Percentiles rank a stretch among this genome's conserved stretches.
phyloP scores from a whole-genome alignment of 2,888 invertebrate genomes.

The Drosophila merina region DNA sequence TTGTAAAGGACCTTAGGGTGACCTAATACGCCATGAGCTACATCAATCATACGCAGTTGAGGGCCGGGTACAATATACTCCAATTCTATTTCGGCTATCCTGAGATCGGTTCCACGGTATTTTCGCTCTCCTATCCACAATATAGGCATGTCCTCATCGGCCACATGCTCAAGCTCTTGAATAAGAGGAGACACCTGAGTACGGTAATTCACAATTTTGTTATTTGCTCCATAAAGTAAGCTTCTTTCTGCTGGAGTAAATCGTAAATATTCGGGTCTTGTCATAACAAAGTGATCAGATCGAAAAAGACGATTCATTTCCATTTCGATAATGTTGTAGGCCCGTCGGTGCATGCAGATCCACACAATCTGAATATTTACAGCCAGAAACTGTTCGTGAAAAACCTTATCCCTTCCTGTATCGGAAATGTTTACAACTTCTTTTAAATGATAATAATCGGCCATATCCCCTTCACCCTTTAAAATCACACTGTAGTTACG shows the following conservation, averaged over 20 bases:
- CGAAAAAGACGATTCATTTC: slow-evolving; percentile 83
- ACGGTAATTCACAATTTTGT: slow-evolving; percentile 79
- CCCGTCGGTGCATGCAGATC: slow-evolving; percentile 81
- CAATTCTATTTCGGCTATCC: slow-evolving; percentile 79
- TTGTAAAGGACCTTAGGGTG: slow-evolving; percentile 81
- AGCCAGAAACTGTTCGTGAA: slow-evolving; percentile 81
- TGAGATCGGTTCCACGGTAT: slow-evolving; percentile 81
- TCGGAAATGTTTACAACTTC: slow-evolving; percentile 75
- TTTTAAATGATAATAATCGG: slow-evolving; percentile 76
- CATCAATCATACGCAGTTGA: slow-evolving; percentile 78
- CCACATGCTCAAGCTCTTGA: slow-evolving; percentile 75
- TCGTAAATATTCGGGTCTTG: slow-evolving; percentile 56
- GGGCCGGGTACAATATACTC: slow-evolving; percentile 81
- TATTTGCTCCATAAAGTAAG: slow-evolving; percentile 78
- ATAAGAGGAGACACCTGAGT: slow-evolving; percentile 81
- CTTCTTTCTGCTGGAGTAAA: slow-evolving; percentile 73
- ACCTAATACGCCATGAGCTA: slow-evolving; percentile 81
- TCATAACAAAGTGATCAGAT: slow-evolving; percentile 80
- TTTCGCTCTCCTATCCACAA: slow-evolving; percentile 82
- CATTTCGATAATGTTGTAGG: slow-evolving; percentile 78
- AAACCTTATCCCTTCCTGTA: slow-evolving; percentile 68
- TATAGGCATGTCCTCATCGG: slow-evolving; percentile 74
- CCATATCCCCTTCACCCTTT: slow-evolving; percentile 76
- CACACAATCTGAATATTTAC: slow-evolving; percentile 80
- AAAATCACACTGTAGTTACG: slow-evolving; percentile 81